A percentile compares a stretch with the other conserved stretches of the same genome.
Evolutionary conservation across 1,140 invertebrate species (phyloP).

Genomic region (Microplitis demolitor): DNA sequence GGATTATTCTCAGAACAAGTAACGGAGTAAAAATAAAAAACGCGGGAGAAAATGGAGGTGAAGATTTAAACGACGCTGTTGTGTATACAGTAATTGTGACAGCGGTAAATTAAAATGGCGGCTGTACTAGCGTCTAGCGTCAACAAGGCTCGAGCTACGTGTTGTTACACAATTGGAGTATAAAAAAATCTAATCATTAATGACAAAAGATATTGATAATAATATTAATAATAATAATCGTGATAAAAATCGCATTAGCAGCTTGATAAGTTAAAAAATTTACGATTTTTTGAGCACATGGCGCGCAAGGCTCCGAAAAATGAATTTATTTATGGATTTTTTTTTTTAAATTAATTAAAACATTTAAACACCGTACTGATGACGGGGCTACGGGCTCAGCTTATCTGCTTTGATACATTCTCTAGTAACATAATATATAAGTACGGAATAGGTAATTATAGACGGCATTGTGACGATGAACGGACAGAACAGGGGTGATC

Average conservation of each 20-base stretch:
- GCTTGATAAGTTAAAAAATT: no score
- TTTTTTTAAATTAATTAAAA: no score
- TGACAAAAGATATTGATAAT: neutral
- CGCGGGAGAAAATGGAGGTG: neutral
- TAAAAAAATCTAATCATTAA: neutral
- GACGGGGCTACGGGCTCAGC: neutral
- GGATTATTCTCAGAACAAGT: neutral
- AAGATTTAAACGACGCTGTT: conserved; percentile 1
- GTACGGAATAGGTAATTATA: conserved; percentile 46
- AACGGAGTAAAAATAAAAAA: neutral
- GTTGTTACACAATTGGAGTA: neutral
- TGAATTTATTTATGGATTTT: no score
- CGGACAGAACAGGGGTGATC: conserved; percentile 41
- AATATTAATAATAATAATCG: no score
- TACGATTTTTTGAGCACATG: no score
- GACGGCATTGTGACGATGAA: conserved; percentile 39
- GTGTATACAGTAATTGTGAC: neutral
- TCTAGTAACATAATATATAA: neutral
- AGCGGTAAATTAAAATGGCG: conserved; percentile 4
- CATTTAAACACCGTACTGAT: no score
- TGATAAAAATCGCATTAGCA: no score
- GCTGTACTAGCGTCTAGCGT: neutral
- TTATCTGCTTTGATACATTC: neutral
- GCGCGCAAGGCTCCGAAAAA: no score
- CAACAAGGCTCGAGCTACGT: neutral